phyloP scores from a whole-genome alignment of 2,797 vertebrate species.

The Gymnothorax javanicus region DNA sequence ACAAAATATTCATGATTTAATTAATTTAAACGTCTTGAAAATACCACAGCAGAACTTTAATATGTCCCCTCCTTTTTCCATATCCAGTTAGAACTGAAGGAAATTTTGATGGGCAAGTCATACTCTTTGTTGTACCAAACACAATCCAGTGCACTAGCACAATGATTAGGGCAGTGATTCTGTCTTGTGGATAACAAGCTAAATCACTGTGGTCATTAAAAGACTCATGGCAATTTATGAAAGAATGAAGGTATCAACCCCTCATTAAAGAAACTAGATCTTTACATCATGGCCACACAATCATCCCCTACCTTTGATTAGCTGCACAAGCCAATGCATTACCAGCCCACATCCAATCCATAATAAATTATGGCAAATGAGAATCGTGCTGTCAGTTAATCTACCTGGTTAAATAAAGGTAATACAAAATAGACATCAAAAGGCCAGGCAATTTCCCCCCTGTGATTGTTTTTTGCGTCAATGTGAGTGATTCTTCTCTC shows the following conservation, averaged over 20 bases:
- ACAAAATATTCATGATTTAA: background rate
- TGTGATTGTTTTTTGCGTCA: background rate
- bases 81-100: background rate
- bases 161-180: background rate
- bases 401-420: conserved; percentile 1
- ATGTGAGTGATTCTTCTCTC: background rate
- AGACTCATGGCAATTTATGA: background rate
- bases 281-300: background rate
- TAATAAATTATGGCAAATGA: background rate
- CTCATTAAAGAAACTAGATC: background rate
- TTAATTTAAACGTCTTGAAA: background rate
- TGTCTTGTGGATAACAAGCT: background rate
- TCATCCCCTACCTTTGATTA: background rate
- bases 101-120: background rate
- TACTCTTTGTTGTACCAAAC: background rate
- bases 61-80: background rate
- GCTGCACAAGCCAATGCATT: background rate
- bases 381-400: background rate
- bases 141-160: background rate
- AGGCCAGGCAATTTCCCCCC: background rate
- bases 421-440: background rate
- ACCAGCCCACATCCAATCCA: background rate
- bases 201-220: background rate
- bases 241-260: background rate
- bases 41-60: background rate